Base-by-base conservation (phyloP, 2,113 vertebrate species). In the Ciconia boyciana region DNA sequence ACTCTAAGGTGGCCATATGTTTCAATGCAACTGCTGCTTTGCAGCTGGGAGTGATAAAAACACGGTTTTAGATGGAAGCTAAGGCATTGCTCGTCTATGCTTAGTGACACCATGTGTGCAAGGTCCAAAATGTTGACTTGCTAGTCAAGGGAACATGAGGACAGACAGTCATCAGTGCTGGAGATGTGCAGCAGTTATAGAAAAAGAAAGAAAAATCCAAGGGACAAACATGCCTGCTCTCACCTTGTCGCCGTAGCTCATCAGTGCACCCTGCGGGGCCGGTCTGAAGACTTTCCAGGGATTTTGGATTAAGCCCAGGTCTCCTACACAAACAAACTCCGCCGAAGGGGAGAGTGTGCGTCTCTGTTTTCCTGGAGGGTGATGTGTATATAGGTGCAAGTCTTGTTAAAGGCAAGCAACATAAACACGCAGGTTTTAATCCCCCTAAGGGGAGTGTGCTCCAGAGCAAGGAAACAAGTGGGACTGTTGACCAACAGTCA, bases 301-400 rank as follows among this genome's bases (percentile, higher is more conserved):
- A n/a, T 9, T 49, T 69, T n/a, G n/a, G 22, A 13, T 60, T 41
- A 36, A 51, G 39, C 11, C 10, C 26, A 57, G 21, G 8, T 60
- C 46, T 85, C 55, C 51, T n/a, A 34, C 28, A 6, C 28, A 86
- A 64, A 26, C 10, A 60, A 46, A 66, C 16, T 51, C 16, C 18
- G 28, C 14, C 0, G 0, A 75, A 75, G 46, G 9, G 21, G 8
- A 61, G 7, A 39, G 28, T 3, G 1, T 28, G 11, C 72, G 5
- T 69, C 34, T 64, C 16, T 61, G 16, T 43, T n/a, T 70, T 74
- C 19, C 44, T 64, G 31, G 34, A 28, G 8, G 16, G 11, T 4
- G 3, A 58, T 9, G n/a, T 11, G 9, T 41, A 15, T 21, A 21
- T 44, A 75, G 22, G 31, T 65, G 29, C 51, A 72, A 36, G 20